phyloP scores from a whole-genome alignment of 1,140 invertebrate species.

The Drosophila melanica region DNA sequence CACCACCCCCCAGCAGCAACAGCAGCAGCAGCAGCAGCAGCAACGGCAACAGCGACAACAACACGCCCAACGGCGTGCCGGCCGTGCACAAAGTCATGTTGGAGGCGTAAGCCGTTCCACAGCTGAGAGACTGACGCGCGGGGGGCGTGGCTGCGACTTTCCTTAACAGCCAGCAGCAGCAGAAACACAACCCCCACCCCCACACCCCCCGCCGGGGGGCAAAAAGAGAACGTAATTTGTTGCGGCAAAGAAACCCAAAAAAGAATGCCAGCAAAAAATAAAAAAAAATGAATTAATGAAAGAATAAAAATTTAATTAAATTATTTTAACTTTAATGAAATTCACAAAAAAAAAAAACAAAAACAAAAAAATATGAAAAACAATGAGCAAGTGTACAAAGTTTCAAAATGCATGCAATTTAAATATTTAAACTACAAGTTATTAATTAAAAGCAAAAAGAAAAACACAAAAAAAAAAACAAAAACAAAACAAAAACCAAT shows the following conservation, averaged over 20 bases:
- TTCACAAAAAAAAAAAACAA: slow-evolving; percentile 52
- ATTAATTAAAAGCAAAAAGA: slow-evolving; percentile 53
- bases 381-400: slow-evolving; percentile 54
- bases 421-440: slow-evolving; percentile 69
- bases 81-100: slow-evolving; percentile 85
- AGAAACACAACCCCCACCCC: neutral
- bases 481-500: slow-evolving; percentile 19
- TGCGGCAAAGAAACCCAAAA: neutral
- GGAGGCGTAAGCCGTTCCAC: slow-evolving; percentile 85
- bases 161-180: slow-evolving; percentile 19
- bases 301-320: slow-evolving; percentile 54
- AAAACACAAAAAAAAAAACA: slow-evolving; percentile 20
- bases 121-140: slow-evolving; percentile 13
- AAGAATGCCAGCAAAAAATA: slow-evolving; percentile 50
- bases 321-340: slow-evolving; percentile 70
- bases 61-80: slow-evolving; percentile 61
- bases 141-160: slow-evolving; percentile 10
- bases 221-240: slow-evolving; percentile 26
- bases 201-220: neutral
- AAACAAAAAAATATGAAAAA: no score
- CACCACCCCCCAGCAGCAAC: slow-evolving; percentile 70
- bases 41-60: slow-evolving; percentile 15
- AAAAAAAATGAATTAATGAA: slow-evolving; percentile 19
- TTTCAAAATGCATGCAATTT: slow-evolving; percentile 70
- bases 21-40: slow-evolving; percentile 34